Percentiles rank a stretch among this genome's conserved stretches.
Conservation (phyloP, 2,797 vertebrate genomes). For the Thalassophryne amazonica region DNA sequence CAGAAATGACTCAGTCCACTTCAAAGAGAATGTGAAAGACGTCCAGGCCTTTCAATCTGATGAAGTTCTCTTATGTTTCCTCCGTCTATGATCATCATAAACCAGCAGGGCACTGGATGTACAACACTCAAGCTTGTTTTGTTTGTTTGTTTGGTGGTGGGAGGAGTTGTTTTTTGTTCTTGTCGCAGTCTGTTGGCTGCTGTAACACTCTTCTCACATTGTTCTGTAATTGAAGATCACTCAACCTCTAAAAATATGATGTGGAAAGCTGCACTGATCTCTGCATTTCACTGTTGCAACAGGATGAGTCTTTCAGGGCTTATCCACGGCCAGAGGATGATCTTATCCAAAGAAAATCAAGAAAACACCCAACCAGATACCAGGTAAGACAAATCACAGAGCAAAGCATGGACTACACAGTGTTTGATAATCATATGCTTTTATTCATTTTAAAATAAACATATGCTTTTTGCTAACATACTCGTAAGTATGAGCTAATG, state of each 20-base stretch:
- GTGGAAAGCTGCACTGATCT: conserved; percentile 10
- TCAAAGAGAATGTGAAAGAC: no score
- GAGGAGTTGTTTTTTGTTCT: no score
- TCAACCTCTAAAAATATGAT: conserved; percentile 29
- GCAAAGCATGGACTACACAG: not conserved
- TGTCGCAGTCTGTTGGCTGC: not conserved
- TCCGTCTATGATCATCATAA: no score
- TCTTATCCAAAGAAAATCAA: conserved; percentile 83
- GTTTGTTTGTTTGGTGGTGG: conserved; percentile 13
- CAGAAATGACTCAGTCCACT: no score
- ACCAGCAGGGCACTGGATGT: not conserved
- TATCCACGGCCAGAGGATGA: conserved; percentile 81
- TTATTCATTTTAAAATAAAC: no score
- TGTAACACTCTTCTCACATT: conserved; percentile 1
- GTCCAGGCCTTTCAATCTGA: no score
- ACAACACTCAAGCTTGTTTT: conserved; percentile 2
- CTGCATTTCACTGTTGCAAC: conserved; percentile 29
- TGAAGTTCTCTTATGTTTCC: no score
- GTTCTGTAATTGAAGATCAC: conserved; percentile 4
- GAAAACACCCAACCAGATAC: conserved; percentile 91
- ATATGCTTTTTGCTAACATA: no score
- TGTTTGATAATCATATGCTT: no score
- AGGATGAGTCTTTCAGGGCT: conserved; percentile 86
- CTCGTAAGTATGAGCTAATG: no score
- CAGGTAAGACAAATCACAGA: conserved; percentile 76